A percentile compares a stretch with the other conserved stretches of the same genome.
Evolutionary conservation across 2,113 vertebrate genomes (phyloP).

Genomic region (Sminthopsis crassicaudata): DNA sequence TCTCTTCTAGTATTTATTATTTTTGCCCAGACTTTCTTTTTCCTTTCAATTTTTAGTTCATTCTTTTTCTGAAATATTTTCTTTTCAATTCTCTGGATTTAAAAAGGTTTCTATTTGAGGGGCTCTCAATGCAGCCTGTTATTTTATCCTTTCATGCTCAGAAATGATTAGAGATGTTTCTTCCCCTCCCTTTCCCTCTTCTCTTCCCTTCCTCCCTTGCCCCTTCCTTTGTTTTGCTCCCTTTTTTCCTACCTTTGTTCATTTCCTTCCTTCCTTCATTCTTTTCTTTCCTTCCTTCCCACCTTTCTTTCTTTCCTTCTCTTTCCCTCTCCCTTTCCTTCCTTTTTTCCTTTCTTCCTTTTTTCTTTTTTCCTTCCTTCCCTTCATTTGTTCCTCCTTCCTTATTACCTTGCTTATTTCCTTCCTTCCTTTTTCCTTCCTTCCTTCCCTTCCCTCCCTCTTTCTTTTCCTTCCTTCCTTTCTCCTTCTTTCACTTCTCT

Average conservation of each 20-base stretch:
- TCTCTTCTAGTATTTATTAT: conserved; percentile 49
- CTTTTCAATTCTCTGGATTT: conserved; percentile 25
- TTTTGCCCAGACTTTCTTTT: conserved; percentile 37
- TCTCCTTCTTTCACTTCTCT: neutral
- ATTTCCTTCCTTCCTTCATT: neutral
- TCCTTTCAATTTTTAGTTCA: conserved; percentile 31
- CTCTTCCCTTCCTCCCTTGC: neutral
- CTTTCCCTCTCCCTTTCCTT: neutral
- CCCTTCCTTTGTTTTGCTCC: neutral
- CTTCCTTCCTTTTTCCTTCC: neutral
- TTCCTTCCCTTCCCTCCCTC: too few relatives aligned
- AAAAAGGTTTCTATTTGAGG: conserved; percentile 14
- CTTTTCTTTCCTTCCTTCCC: too few relatives aligned
- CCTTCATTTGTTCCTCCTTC: neutral
- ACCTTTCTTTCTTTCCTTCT: neutral
- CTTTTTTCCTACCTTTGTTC: neutral
- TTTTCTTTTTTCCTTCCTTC: neutral
- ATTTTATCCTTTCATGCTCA: neutral
- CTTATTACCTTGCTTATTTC: neutral
- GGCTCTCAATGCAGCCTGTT: neutral
- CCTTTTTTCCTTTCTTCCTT: neutral
- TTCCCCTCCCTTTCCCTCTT: neutral
- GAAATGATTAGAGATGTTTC: neutral
- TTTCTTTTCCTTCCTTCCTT: neutral
- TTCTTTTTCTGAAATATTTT: conserved; percentile 47